Evolutionary conservation across 2,797 vertebrate species (phyloP), one percentile per base, ranked within the genome.

Genomic region (Cheirogaleus major): DNA sequence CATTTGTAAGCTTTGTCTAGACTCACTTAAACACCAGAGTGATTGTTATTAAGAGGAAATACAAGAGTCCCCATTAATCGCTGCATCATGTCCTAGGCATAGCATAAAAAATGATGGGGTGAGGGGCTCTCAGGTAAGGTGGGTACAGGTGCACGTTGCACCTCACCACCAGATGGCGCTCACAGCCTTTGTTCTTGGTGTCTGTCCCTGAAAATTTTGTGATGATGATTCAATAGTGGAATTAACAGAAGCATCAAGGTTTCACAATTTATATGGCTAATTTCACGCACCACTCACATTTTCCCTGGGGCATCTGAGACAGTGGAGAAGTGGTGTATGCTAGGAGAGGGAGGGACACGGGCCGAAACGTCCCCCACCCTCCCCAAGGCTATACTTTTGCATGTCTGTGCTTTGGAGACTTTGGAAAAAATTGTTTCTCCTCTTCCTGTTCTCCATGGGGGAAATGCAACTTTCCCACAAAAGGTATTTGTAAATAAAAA

Each of bases 141-240:
- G 2, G 35, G 22, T 1, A 14, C 4, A 17, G 32, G 52, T 17
- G 11, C 0, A 0, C 9, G 0, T 14, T 2, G 43, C 11, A 1
- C 11, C 48, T 89, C 0, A 14, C 96, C 97, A 55, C 89, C 67
- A 97, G 97, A 18, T 91, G 96, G 97, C 48, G 63, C 95, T 52
- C 82, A 20, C 0, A 25, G 63, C 1, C 89, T 72, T 72, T 3
- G 23, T 7, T 67, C 52, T 57, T 11, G 27, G 69, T 45, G 48
- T 80, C 59, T 2, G 3, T 32, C 75, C 61, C 48, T 8, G 59
- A 50, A 23, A 63, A 5, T 15, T 57, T 4, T 7, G 32, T 4
- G 15, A 5, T 14, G 12, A 1, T 7, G 22, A 17, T 38, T 32
- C 32, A 0, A 5, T 9, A 67, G 41, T 32, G 38, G 72, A 65